phyloP scores from a whole-genome alignment of 2,113 vertebrate genomes.

The Uropsilus gracilis region DNA sequence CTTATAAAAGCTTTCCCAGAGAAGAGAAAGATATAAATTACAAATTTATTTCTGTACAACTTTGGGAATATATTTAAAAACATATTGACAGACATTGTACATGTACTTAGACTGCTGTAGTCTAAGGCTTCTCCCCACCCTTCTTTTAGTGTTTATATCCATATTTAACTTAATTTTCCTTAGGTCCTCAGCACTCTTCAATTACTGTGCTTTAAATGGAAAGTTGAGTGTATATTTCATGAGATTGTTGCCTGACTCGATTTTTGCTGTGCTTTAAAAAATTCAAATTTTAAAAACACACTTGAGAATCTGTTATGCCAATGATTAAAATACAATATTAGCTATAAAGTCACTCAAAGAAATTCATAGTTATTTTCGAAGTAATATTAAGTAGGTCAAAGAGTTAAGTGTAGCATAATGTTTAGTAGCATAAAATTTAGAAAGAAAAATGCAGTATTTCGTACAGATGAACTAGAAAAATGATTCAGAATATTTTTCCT shows the following conservation, averaged over 20 bases:
- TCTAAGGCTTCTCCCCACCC: background rate
- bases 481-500: background rate
- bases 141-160: background rate
- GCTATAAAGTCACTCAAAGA: background rate
- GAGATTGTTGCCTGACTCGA: background rate
- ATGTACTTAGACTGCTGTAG: background rate
- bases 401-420: background rate
- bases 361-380: background rate
- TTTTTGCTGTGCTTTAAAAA: constrained; percentile 34
- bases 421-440: background rate
- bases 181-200: background rate
- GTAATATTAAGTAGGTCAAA: constrained; percentile 18
- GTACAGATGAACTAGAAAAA: constrained; percentile 4
- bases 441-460: background rate
- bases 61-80: background rate
- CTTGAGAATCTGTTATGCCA: background rate
- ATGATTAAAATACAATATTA: background rate
- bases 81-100: background rate
- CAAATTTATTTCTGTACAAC: background rate
- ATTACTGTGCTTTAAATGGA: background rate
- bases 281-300: constrained; percentile 40
- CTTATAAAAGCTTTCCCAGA: background rate
- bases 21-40: background rate
- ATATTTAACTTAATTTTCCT: constrained; percentile 1
- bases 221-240: background rate